A percentile compares a stretch with the other conserved stretches of the same genome.
These are phyloP conservation scores for Pseudanteris insignis DNA, from an alignment of 2,888 invertebrate genomes.

Conservation along the genomic window DNA sequence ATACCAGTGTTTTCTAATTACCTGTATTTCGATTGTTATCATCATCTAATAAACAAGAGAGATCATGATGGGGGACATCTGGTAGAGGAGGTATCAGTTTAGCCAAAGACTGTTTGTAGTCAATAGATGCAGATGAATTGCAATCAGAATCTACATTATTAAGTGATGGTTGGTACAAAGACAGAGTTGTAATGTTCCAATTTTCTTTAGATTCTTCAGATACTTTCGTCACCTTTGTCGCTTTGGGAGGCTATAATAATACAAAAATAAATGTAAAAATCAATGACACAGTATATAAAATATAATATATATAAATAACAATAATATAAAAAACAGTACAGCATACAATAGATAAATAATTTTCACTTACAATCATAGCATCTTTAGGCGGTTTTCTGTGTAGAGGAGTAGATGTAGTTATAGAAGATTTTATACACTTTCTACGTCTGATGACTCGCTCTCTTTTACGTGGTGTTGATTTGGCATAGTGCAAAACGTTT, in stretches of 20 bases:
- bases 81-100: constrained; percentile 59
- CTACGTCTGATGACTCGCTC: constrained; percentile 61
- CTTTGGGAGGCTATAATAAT: constrained; percentile 52
- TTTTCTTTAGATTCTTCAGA: constrained; percentile 64
- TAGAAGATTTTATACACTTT: constrained; percentile 64
- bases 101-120: constrained; percentile 52
- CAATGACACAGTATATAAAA: too few relatives aligned
- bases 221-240: constrained; percentile 51
- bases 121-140: constrained; percentile 46
- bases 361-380: constrained; percentile 52
- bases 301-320: too few relatives aligned
- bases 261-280: too few relatives aligned
- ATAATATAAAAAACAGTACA: too few relatives aligned
- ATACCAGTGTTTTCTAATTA: constrained; percentile 49
- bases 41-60: constrained; percentile 68
- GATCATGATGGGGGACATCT: constrained; percentile 63
- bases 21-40: constrained; percentile 67
- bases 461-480: constrained; percentile 59
- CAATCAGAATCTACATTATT: constrained; percentile 47
- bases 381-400: constrained; percentile 58
- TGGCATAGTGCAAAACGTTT: constrained; percentile 63
- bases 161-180: constrained; percentile 52
- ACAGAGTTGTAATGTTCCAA: constrained; percentile 56
- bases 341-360: background rate
- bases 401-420: constrained; percentile 62